Percentiles rank a stretch among this genome's conserved stretches.
Conservation (phyloP, 2,113 vertebrate species). For the Passer domesticus region DNA sequence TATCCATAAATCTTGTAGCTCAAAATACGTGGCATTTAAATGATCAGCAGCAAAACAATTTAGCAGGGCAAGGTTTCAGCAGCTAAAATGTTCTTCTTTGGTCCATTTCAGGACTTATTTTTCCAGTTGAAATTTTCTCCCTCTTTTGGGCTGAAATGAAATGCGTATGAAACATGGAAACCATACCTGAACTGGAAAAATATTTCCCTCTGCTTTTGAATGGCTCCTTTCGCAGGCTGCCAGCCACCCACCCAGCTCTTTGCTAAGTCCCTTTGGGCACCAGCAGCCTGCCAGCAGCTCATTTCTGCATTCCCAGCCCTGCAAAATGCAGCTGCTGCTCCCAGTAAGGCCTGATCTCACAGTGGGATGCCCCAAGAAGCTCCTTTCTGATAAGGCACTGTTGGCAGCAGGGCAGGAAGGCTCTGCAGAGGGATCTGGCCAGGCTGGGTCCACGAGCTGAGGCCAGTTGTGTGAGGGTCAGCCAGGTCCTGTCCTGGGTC, state of each 20-base stretch:
- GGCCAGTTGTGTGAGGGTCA: not conserved
- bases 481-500: not conserved
- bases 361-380: not conserved
- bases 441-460: not conserved
- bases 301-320: not conserved
- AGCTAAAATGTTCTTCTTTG: not conserved
- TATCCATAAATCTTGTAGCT: not conserved
- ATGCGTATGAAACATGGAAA: not conserved
- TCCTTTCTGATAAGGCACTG: not conserved
- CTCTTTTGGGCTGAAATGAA: not conserved
- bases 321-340: not conserved
- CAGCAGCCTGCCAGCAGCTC: not conserved
- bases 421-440: not conserved
- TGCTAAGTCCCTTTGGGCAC: not conserved
- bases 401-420: not conserved
- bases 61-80: not conserved
- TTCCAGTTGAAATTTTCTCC: not conserved
- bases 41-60: not conserved
- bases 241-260: not conserved
- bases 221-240: slow-evolving; percentile 8
- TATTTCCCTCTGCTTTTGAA: not conserved
- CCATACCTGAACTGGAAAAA: slow-evolving; percentile 18
- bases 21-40: not conserved
- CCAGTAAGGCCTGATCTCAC: not conserved
- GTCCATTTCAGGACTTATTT: not conserved